phyloP scores from a whole-genome alignment of 1,140 invertebrate genomes.

The silkworm (Bombyx mori) region ASM3026992v2 NC_085132.1:2770001-2770500 shows the following conservation, averaged over 20 bases:
- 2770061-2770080: slow-evolving; percentile 64
- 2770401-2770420: slow-evolving; percentile 44
- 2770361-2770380: slow-evolving; percentile 70
- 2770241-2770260: slow-evolving; percentile 40
- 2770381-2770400: slow-evolving; percentile 42
- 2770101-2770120: slow-evolving; percentile 26
- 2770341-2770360: slow-evolving; percentile 38
- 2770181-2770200: slow-evolving; percentile 34
- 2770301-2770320: slow-evolving; percentile 2
- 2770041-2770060: slow-evolving; percentile 32
- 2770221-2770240: slow-evolving; percentile 24
- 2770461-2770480: slow-evolving; percentile 18
- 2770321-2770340: slow-evolving; percentile 12
- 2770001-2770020: slow-evolving; percentile 34
- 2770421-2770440: slow-evolving; percentile 39
- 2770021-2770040: slow-evolving; percentile 34
- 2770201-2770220: not conserved
- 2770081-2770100: slow-evolving; percentile 55
- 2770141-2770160: slow-evolving; percentile 25
- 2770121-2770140: slow-evolving; percentile 63
- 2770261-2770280: slow-evolving; percentile 34
- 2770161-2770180: slow-evolving; percentile 32
- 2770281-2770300: not conserved
- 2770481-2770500: slow-evolving; percentile 19
- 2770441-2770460: slow-evolving; percentile 28